Evolutionary conservation across 2,888 invertebrate genomes (phyloP).

Genomic region (Amiota communis): DNA sequence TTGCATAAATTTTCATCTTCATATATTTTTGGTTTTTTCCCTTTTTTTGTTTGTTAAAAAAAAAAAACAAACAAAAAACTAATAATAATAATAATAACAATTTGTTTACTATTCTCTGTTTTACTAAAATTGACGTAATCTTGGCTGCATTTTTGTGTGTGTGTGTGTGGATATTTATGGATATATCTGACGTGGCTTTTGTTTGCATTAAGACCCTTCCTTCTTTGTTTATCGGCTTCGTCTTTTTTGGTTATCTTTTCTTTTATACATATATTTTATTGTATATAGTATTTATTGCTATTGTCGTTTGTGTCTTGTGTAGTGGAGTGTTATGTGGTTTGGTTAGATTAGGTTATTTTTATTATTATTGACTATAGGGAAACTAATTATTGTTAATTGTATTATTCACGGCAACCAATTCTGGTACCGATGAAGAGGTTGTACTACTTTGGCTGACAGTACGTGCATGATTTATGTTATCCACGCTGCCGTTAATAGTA

Average conservation of each 20-base stretch:
- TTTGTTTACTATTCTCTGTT: background rate
- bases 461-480: slow-evolving; percentile 77
- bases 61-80: too few relatives aligned
- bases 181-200: too few relatives aligned
- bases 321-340: slow-evolving; percentile 6
- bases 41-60: too few relatives aligned
- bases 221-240: too few relatives aligned
- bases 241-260: too few relatives aligned
- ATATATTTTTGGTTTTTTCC: too few relatives aligned
- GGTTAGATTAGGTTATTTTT: slow-evolving; percentile 10
- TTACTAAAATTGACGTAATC: background rate
- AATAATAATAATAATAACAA: too few relatives aligned
- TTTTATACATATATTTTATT: too few relatives aligned
- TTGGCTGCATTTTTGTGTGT: background rate
- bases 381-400: slow-evolving; percentile 46
- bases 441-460: slow-evolving; percentile 78
- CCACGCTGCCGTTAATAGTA: slow-evolving; percentile 25
- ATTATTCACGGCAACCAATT: slow-evolving; percentile 63
- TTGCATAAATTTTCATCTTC: too few relatives aligned
- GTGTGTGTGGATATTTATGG: too few relatives aligned
- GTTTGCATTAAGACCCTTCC: too few relatives aligned
- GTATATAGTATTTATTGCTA: background rate
- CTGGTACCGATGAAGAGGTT: slow-evolving; percentile 66
- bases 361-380: slow-evolving; percentile 48
- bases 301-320: background rate